These are phyloP conservation scores for Piaya cayana DNA, from an alignment of 2,113 vertebrate genomes.

Conservation along the genomic window DNA sequence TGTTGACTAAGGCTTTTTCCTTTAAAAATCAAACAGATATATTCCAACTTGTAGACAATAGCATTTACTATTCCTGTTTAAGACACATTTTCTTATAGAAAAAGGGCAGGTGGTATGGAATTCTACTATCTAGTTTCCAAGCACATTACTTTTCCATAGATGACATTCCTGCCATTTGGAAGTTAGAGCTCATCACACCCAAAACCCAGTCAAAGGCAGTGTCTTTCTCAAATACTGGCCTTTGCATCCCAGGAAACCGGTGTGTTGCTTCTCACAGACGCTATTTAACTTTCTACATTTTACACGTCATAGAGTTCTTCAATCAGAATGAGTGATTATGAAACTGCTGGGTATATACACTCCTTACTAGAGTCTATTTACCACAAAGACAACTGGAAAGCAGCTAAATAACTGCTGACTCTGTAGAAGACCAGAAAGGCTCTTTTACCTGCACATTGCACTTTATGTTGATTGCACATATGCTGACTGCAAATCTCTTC, in stretches of 20 bases:
- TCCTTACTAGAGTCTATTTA: neutral
- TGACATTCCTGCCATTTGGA: neutral
- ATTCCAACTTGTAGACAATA: neutral
- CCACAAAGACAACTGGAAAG: neutral
- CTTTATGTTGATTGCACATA: neutral
- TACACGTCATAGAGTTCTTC: neutral
- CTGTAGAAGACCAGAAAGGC: neutral
- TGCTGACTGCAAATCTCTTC: conserved; percentile 24
- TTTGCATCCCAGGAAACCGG: neutral
- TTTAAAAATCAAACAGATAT: no score
- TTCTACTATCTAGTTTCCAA: neutral
- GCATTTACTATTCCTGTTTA: no score
- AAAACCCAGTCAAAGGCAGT: neutral
- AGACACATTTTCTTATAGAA: neutral
- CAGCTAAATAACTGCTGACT: neutral
- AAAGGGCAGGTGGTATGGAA: neutral
- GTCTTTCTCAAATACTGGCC: neutral
- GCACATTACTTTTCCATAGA: neutral
- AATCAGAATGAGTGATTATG: neutral
- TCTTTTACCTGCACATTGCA: conserved; percentile 49
- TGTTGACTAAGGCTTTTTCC: neutral
- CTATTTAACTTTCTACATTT: neutral
- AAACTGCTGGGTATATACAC: neutral
- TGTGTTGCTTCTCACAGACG: neutral
- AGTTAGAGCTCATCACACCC: neutral